These are phyloP conservation scores for Solenodon paradoxus DNA, from an alignment of 2,113 vertebrate genomes.

Conservation along the genomic window DNA sequence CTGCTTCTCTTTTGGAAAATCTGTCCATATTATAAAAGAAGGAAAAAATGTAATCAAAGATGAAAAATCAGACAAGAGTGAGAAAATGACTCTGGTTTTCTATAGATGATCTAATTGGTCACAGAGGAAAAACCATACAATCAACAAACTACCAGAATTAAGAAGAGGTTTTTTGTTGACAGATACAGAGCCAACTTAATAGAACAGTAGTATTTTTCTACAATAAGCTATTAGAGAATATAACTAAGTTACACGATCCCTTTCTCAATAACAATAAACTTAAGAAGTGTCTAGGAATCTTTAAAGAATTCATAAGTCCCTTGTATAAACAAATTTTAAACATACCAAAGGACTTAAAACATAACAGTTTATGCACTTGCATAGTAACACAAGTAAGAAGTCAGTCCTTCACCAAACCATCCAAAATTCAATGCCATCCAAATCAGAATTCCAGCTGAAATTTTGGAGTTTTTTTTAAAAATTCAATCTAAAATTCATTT, in stretches of 20 bases:
- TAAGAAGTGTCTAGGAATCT: neutral
- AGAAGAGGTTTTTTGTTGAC: neutral
- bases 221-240: neutral
- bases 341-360: neutral
- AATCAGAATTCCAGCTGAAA: neutral
- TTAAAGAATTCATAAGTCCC: neutral
- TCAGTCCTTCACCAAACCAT: neutral
- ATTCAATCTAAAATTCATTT: neutral
- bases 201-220: neutral
- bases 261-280: neutral
- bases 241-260: neutral
- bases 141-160: neutral
- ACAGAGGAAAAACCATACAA: neutral
- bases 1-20: neutral
- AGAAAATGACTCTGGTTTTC: neutral
- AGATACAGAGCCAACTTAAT: neutral
- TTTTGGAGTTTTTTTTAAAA: conserved; percentile 9
- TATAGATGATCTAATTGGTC: neutral
- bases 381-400: neutral
- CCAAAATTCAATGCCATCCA: neutral
- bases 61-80: neutral
- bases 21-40: neutral
- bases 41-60: neutral
- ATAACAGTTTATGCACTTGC: neutral
- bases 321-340: neutral